Base-by-base conservation (phyloP, 1,140 invertebrate species). In the Papilio xuthus region DNA sequence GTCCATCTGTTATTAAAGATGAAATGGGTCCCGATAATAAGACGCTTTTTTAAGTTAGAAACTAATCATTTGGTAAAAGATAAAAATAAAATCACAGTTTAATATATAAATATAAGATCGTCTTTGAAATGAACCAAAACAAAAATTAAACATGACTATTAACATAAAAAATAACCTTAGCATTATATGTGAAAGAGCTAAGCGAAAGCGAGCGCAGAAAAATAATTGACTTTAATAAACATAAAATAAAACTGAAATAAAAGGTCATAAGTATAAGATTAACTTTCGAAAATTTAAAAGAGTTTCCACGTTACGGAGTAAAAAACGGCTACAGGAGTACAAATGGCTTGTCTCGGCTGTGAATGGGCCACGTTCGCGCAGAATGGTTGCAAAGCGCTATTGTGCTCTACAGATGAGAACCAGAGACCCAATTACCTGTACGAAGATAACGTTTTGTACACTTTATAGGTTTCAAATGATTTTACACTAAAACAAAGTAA, bases 371-470 rank as follows among this genome's bases (percentile, higher is more conserved):
- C 60, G 60, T 63, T 63, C 60, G 60, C 26, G 15, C 4, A 63
- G 60, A 63, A 63, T 63, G 60, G 60, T 23, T 63, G 60, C 60
- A 63, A 63, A 63, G 60, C 26, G 60, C 60, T 20, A 63, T 63
- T 63, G 60, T 63, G 26, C 60, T 63, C 2, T 26, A 63, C 23
- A 28, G 23, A 63, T 26, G 60, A 63, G 23, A 63, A 63, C 26
- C 60, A 63, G 23, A 63, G 60, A 63, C 60, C 60, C 60, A 63
- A 63, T 63, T 63, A 63, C 60, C 60, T 63, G 23, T 15, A 63
- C 60, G 23, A 28, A 63, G 60, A 63, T 63, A 63, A 28, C 60
- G 60, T 63, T 63, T 63, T 63, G 60, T 63, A 28, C 23, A 63
- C 60, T 63, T 63, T 63, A 7, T 63, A 63, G 1, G 26, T 63